Base-by-base conservation (phyloP, 1,140 invertebrate genomes). In the Cotesia typhae region DNA sequence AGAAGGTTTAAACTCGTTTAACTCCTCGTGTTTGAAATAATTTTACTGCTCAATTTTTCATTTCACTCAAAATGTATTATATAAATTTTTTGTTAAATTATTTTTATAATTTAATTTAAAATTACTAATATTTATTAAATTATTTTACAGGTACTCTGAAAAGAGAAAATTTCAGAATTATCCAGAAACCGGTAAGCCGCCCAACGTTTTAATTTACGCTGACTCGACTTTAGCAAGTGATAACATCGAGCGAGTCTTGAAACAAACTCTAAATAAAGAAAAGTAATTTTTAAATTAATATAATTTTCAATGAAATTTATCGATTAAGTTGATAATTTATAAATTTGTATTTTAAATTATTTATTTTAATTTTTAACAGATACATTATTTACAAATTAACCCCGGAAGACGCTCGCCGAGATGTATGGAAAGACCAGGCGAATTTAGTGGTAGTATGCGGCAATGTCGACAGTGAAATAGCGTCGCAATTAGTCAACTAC, bases 161-260 rank as follows among this genome's bases (percentile, higher is more conserved):
- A 66, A 76, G 51, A 79, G 63, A 51, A 82, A 80, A 47, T 55
- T 67, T 20, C 60, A 35, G 10, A 60, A 55, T 53, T 69, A 51
- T 47, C 37, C 75, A 4, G 57, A 55, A 66, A 71, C 71, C 67
- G 71, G 79, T 5, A 93, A 95, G 87, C 94, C 94, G 17, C 93
- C 93, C 4, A 95, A 95, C 86, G 89, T 96, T 72, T 87, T 96
- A 35, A 91, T 96, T 41, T 95, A 94, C 84, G 92, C 93, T 14
- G 94, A 96, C 78, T 94, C 93, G 80, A 77, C 89, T 57, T 88
- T 90, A 28, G 90, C 92, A 28, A 91, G 91, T 75, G 91, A 94
- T 59, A 92, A 91, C 81, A 90, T 94, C 20, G 91, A 91, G 79
- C 83, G 85, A 28, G 90, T 93, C 3, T 81, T 96, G 7, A 84